These are phyloP conservation scores for Eulemur rubriventer DNA, from an alignment of 2,797 vertebrate species.

Conservation along the genomic window DNA sequence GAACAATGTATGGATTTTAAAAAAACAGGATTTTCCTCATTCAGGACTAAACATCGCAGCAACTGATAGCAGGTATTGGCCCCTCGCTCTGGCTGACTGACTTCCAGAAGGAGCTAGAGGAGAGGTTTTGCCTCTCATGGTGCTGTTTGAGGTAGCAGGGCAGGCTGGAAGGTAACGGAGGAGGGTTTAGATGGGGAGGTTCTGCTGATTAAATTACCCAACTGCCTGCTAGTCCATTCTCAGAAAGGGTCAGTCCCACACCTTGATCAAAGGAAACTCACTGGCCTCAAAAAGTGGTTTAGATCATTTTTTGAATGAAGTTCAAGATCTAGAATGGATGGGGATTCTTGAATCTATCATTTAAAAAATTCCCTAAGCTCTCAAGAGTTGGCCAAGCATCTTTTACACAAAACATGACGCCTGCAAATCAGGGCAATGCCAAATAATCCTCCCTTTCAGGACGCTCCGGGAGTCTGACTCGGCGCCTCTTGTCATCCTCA, in stretches of 20 bases:
- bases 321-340: neutral
- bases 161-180: neutral
- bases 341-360: neutral
- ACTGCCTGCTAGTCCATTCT: neutral
- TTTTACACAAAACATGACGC: neutral
- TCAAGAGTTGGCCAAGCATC: neutral
- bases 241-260: neutral
- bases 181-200: no score
- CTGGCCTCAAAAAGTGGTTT: neutral
- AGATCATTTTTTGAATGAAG: neutral
- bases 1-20: neutral
- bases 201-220: neutral
- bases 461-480: neutral
- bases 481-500: neutral
- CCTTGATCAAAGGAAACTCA: neutral
- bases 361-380: neutral
- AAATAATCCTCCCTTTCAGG: neutral
- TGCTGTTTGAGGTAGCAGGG: neutral
- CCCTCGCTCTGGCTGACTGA: neutral
- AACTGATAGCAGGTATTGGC: neutral
- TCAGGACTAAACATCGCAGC: neutral
- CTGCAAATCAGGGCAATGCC: neutral
- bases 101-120: neutral
- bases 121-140: neutral
- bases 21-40: neutral